Evolutionary conservation across 2,888 invertebrate species (phyloP).

Genomic region (Papilio gigon): DNA sequence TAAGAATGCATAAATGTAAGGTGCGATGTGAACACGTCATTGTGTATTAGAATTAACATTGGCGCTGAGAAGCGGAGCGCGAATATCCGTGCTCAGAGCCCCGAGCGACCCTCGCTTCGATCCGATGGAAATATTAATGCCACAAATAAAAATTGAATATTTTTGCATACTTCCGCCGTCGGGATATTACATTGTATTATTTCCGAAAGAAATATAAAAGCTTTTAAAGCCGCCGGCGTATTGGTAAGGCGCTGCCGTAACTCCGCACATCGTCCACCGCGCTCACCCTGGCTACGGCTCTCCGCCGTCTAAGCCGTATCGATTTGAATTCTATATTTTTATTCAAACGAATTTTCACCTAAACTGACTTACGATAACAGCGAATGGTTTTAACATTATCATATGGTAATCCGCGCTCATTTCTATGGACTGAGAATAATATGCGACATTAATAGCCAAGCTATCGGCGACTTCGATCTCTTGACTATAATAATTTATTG

Average conservation of each 20-base stretch:
- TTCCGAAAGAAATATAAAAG: slow-evolving; percentile 78
- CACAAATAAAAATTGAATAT: slow-evolving; percentile 77
- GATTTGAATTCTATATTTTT: slow-evolving; percentile 59
- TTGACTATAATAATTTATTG: too few species aligned
- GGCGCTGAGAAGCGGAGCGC: slow-evolving; percentile 61
- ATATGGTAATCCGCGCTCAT: background rate
- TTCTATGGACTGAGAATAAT: background rate
- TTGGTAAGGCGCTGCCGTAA: slow-evolving; percentile 70
- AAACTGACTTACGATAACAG: slow-evolving; percentile 37
- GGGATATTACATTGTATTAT: slow-evolving; percentile 76
- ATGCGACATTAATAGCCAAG: background rate
- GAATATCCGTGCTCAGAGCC: slow-evolving; percentile 71
- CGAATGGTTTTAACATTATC: slow-evolving; percentile 1
- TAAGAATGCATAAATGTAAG: slow-evolving; percentile 43
- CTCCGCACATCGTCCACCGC: slow-evolving; percentile 58
- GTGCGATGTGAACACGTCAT: slow-evolving; percentile 56
- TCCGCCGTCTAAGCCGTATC: slow-evolving; percentile 67
- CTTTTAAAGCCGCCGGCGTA: slow-evolving; percentile 77
- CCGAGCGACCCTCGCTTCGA: slow-evolving; percentile 58
- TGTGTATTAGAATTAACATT: slow-evolving; percentile 64
- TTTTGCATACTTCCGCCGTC: slow-evolving; percentile 72
- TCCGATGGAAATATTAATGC: slow-evolving; percentile 66
- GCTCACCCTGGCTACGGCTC: slow-evolving; percentile 50
- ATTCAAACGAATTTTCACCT: slow-evolving; percentile 32
- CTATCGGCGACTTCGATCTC: background rate